Base-by-base conservation (phyloP, 1,140 invertebrate genomes). In the Polypedilum vanderplanki region DNA sequence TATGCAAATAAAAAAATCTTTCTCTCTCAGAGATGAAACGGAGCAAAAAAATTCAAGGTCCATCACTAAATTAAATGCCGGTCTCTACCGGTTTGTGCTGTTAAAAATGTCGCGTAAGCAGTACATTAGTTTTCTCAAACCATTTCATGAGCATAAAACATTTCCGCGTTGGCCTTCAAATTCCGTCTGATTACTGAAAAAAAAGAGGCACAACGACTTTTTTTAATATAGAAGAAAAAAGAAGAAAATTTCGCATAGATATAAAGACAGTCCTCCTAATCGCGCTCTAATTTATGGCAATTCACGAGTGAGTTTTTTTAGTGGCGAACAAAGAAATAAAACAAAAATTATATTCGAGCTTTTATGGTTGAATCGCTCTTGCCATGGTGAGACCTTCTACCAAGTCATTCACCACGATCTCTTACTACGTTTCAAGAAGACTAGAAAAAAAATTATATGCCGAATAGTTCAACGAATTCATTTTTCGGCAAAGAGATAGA, bases 261-360 rank as follows among this genome's bases (percentile, higher is more conserved):
- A 57, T 57, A 3, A 57, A 57, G 46, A n/a, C 46, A 57, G 46
- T n/a, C 46, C 15, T n/a, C 15, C 46, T 57, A 57, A 57, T 57
- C 10, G 46, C 46, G 46, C 46, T 57, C 46, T 57, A 57, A 57
- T 57, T 57, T 57, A 57, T 57, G 46, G 46, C 46, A 57, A 57
- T 57, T 57, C 46, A n/a, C 46, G 46, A 57, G 46, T 57, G 12
- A n/a, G 3, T 57, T 57, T 57, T 57, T 57, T 57, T 57, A 12
- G 46, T 57, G n/a, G 46, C 12, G 12, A 57, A 57, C 12, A 57
- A 57, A 57, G n/a, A 57, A 57, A 33, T 33, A 33, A 33, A 33
- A 57, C 12, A 33, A 33, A 33, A 33, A 33, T 33, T 33, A 33
- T 33, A 33, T 33, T 33, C 24, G 24, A 33, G 24, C 5, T 57